phyloP scores from a whole-genome alignment of 1,140 invertebrate genomes.

The Heliconius melpomene region DNA sequence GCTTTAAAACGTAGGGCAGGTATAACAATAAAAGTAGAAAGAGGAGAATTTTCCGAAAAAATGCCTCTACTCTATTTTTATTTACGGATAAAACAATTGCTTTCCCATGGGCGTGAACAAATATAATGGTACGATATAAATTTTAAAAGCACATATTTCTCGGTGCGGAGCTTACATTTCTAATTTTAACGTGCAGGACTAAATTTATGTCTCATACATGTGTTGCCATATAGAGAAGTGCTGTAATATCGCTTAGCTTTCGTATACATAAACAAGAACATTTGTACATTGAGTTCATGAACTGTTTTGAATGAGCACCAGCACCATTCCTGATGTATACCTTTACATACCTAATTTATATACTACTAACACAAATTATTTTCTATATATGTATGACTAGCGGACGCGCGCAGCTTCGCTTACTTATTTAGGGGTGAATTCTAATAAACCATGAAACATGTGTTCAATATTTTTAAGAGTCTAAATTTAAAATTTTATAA shows the following conservation, averaged over 20 bases:
- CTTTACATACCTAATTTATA: neutral
- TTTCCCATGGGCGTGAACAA: slow-evolving; percentile 55
- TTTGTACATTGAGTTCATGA: slow-evolving; percentile 51
- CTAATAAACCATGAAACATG: no score
- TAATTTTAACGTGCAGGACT: slow-evolving; percentile 74
- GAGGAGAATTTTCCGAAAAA: slow-evolving; percentile 34
- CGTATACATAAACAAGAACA: slow-evolving; percentile 50
- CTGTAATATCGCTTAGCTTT: slow-evolving; percentile 67
- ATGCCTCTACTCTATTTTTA: slow-evolving; percentile 37
- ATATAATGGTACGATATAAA: slow-evolving; percentile 66
- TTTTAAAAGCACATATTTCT: slow-evolving; percentile 75
- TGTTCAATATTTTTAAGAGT: no score
- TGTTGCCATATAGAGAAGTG: slow-evolving; percentile 67
- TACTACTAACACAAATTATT: no score
- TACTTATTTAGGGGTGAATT: no score
- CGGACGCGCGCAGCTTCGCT: no score
- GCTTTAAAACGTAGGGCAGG: slow-evolving; percentile 46
- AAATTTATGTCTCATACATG: slow-evolving; percentile 73
- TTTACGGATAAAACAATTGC: slow-evolving; percentile 53
- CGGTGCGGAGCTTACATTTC: slow-evolving; percentile 65
- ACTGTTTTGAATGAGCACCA: slow-evolving; percentile 27
- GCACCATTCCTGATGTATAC: neutral
- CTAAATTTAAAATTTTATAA: no score
- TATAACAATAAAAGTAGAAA: slow-evolving; percentile 44
- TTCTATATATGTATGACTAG: no score